Evolutionary conservation across 1,140 invertebrate species (phyloP).

Genomic region (Zaprionus kolodkinae): DNA sequence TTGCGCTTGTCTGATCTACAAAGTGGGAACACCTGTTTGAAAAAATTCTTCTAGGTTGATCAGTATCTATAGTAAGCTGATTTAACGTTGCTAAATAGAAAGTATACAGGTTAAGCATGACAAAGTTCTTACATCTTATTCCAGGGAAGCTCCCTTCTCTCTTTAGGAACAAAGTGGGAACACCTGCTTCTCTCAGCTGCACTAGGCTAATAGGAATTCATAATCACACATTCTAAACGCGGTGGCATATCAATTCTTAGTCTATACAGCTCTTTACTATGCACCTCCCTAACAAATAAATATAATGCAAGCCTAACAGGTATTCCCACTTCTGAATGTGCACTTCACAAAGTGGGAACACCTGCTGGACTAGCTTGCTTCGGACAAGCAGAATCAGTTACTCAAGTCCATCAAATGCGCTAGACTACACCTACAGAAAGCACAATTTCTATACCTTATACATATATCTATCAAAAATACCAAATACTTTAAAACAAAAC

Average conservation of each 20-base stretch:
- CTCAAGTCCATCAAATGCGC: too few relatives aligned
- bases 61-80: not conserved
- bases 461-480: too few relatives aligned
- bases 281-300: not conserved
- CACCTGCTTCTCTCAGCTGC: not conserved
- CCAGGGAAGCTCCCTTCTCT: not conserved
- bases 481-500: too few relatives aligned
- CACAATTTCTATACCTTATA: too few relatives aligned
- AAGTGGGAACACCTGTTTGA: not conserved
- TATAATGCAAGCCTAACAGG: not conserved
- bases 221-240: not conserved
- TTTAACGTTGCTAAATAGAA: not conserved
- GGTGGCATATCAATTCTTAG: not conserved
- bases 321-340: not conserved
- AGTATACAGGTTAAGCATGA: not conserved
- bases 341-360: not conserved
- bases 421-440: too few relatives aligned
- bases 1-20: not conserved
- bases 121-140: not conserved
- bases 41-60: not conserved
- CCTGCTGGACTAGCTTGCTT: not conserved
- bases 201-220: not conserved
- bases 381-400: too few relatives aligned
- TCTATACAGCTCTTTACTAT: too few relatives aligned
- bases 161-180: not conserved